Evolutionary conservation across 2,113 vertebrate species (phyloP), one percentile per base, ranked within the genome.

Genomic region (Verasper variegatus): DNA sequence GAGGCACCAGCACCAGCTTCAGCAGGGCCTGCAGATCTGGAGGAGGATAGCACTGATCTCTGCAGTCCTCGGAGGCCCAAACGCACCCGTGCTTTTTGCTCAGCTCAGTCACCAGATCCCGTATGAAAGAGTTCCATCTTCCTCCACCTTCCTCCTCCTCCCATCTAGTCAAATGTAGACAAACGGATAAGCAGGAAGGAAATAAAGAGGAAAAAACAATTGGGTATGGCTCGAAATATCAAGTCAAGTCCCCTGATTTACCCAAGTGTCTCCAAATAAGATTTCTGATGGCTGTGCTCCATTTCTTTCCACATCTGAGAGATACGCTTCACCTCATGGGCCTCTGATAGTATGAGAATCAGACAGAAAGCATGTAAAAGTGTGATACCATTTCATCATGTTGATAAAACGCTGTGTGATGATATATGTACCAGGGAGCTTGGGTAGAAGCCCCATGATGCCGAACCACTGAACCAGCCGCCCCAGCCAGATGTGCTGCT

Each of bases 281-380:
- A 23, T 73, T 71, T 88, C 21, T 31, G 69, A 55, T 74, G 84
- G 54, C 69, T 87, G n/a, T 81, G 65, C 27, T 85, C 71, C 81
- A 93, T 88, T 81, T 86, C 79, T 40, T 72, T 74, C 88, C 90
- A 92, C 88, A 92, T 89, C 78, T 90, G 86, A 61, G 67, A 64
- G 54, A 92, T 87, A 17, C 59, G 83, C 62, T 88, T 92, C 70
- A 81, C 62, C 51, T 89, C 89, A 0, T 82, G 86, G 26, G 76
- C 72, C 56, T 90, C 92, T 93, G 79, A 78, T 56, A 69, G 57
- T n/a, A 55, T 67, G 18, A 83, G 24, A 23, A 77, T 6, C 45
- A 17, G 54, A 24, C 1, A 8, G 67, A 65, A 55, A 47, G 9
- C 14, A 3, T 61, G 79, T 31, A 66, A 72, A 72, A 17, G 21